Conservation (phyloP, 2,888 invertebrate genomes). For the Acleris literana region DNA sequence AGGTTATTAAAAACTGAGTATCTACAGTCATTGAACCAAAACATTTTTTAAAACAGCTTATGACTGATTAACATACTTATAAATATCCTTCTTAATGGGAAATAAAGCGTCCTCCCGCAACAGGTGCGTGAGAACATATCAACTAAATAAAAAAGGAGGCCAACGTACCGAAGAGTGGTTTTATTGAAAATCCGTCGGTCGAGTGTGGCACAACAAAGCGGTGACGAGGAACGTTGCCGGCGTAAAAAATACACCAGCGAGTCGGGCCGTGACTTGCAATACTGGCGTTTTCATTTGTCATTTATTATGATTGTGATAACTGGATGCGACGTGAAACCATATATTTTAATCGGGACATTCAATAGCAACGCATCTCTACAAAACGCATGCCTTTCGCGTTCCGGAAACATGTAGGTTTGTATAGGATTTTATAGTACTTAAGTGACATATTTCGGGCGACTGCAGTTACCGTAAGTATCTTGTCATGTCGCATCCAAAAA, state of each 20-base stretch:
- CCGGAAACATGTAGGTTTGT: neutral
- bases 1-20: neutral
- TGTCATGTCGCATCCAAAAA: no score
- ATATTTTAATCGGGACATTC: slow-evolving; percentile 59
- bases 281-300: slow-evolving; percentile 81
- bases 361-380: slow-evolving; percentile 38
- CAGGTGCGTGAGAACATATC: slow-evolving; percentile 78
- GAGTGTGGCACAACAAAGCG: slow-evolving; percentile 72
- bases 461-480: no score
- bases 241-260: slow-evolving; percentile 62
- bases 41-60: slow-evolving; percentile 21
- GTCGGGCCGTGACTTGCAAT: slow-evolving; percentile 76
- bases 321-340: slow-evolving; percentile 62
- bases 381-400: slow-evolving; percentile 13
- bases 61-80: slow-evolving; percentile 36
- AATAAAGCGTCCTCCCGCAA: slow-evolving; percentile 47
- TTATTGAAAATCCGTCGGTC: slow-evolving; percentile 74
- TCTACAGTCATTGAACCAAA: slow-evolving; percentile 9
- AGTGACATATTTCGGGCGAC: no score
- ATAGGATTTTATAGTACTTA: no score
- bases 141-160: slow-evolving; percentile 59
- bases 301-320: slow-evolving; percentile 84
- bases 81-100: slow-evolving; percentile 43
- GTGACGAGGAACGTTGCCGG: slow-evolving; percentile 66
- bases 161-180: slow-evolving; percentile 70